Evolutionary conservation across 1,140 invertebrate genomes (phyloP), one percentile per base, ranked within the genome.

Genomic region (Pseudachorutes palmiensis): DNA sequence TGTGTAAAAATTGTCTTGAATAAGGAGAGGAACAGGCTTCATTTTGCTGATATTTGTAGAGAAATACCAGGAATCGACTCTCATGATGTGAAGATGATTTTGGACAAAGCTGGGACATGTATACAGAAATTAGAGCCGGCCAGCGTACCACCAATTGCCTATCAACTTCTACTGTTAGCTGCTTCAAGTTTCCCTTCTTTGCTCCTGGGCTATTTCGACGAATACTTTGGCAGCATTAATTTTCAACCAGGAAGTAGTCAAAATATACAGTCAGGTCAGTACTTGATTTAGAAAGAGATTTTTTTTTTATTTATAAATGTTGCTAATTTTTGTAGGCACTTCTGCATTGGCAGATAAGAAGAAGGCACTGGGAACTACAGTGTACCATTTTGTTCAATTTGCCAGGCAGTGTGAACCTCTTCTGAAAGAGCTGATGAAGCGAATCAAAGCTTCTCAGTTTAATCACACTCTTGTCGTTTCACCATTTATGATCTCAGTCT

Each of bases 351-450:
- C n/a, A n/a, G 29, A 41, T 22, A 64, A 59, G 41, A 28, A 51
- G 31, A 64, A 67, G n/a, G 51, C 66, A 5, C 33, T 73, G 16
- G 71, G 71, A 0, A 70, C 69, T 14, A 64, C 66, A 3, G 68
- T 70, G 2, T 73, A 57, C 24, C 58, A 70, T 32, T 70, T 73
- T 29, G 36, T 70, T 24, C 65, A 73, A 36, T 59, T 45, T 5
- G 60, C 68, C 1, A 33, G 62, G 48, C 65, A 72, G 24, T 41
- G 30, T 30, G 48, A 64, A 1, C 5, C 48, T 28, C 9, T 72
- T 0, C 28, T 68, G 2, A 51, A 62, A 32, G 66, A 69, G 22
- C 33, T 72, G 16, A n/a, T 72, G 0, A 70, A 65, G 48, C 1
- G 62, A 0, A 49, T 70, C n/a, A 72, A 65, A 62, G 19, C 30